Conservation (phyloP, 1,140 invertebrate species). For the Eriosoma lanigerum region DNA sequence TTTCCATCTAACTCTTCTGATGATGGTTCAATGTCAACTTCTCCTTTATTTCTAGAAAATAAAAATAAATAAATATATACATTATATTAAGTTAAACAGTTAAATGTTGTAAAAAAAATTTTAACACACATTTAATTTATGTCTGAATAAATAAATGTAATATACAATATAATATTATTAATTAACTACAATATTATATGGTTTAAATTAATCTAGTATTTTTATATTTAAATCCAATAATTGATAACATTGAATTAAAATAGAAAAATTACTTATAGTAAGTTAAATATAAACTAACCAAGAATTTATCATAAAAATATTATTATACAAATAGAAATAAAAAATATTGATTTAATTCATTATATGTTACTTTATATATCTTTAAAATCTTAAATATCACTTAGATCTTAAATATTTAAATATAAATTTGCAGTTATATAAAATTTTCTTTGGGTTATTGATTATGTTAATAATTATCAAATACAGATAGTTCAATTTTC, state of each 20-base stretch:
- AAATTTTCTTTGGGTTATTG: no score
- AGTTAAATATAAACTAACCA: no score
- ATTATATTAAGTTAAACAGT: no score
- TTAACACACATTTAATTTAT: not conserved
- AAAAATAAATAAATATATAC: not conserved
- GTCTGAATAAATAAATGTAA: not conserved
- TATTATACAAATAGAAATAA: not conserved
- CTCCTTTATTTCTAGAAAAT: conserved; percentile 34
- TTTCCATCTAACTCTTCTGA: conserved; percentile 38
- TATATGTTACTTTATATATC: not conserved
- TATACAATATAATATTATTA: not conserved
- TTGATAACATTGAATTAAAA: not conserved
- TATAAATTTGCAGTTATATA: no score
- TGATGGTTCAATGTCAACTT: conserved; percentile 48
- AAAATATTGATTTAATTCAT: not conserved
- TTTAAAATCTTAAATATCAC: no score
- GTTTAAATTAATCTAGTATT: not conserved
- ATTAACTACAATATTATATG: no score
- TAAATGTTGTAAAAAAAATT: no score
- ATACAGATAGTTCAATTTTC: no score
- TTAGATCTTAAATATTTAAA: no score
- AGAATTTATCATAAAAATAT: not conserved
- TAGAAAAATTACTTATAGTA: not conserved
- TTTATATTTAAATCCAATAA: not conserved
- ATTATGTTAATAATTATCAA: no score